phyloP scores from a whole-genome alignment of 2,113 vertebrate species.

The Willisornis vidua region DNA sequence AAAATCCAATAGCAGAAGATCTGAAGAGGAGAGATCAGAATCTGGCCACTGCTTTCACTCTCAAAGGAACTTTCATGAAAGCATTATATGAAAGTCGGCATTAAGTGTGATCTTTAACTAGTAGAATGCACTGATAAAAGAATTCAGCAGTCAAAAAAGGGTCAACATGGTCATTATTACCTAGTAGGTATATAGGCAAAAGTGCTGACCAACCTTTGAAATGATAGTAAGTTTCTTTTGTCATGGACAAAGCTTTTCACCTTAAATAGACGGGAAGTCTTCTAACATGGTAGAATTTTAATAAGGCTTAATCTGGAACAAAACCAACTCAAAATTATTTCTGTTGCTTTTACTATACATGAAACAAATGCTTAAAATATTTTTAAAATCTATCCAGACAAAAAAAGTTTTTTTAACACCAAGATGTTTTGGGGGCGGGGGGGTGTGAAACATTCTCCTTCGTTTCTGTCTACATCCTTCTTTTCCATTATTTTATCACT shows the following conservation, averaged over 20 bases:
- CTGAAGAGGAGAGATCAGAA: conserved; percentile 50
- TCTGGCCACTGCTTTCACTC: conserved; percentile 39
- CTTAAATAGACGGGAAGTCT: background rate
- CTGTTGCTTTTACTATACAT: background rate
- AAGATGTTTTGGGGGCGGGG: background rate
- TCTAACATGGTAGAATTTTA: conserved; percentile 5
- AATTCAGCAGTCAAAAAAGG: conserved; percentile 6
- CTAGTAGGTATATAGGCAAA: background rate
- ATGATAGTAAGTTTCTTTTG: conserved; percentile 33
- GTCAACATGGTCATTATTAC: conserved; percentile 35
- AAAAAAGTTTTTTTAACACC: background rate
- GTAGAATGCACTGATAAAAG: conserved; percentile 38
- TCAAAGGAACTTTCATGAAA: conserved; percentile 51
- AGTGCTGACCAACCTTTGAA: conserved; percentile 43
- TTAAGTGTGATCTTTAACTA: background rate
- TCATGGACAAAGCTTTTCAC: conserved; percentile 6
- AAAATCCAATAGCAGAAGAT: conserved; percentile 37
- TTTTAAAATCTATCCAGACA: background rate
- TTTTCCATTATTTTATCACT: background rate
- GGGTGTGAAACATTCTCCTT: background rate
- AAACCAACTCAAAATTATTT: background rate
- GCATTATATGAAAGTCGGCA: background rate
- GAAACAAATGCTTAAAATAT: background rate
- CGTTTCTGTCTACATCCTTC: background rate
- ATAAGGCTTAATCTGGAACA: background rate